A percentile compares a stretch with the other conserved stretches of the same genome.
Evolutionary conservation across 1,140 invertebrate genomes (phyloP).

Genomic region (Bombus breviceps): DNA sequence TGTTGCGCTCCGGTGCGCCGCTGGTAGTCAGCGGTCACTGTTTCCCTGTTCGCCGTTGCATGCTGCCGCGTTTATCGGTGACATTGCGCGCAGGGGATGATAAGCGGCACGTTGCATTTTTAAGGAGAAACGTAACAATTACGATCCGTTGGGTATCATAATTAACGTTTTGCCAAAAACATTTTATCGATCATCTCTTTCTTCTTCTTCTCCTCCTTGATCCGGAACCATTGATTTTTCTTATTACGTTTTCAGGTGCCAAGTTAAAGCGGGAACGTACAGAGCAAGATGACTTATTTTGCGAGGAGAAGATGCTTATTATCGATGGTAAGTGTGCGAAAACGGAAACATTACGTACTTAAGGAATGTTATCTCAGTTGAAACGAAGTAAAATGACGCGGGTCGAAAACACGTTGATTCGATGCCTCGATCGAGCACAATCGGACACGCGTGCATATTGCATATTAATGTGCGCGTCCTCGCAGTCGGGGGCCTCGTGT

Average conservation of each 20-base stretch:
- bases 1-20: slow-evolving; percentile 1
- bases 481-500: background rate
- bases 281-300: slow-evolving; percentile 81
- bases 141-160: too few species aligned
- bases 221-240: background rate
- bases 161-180: too few species aligned
- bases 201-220: too few species aligned
- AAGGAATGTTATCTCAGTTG: too few species aligned
- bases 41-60: background rate
- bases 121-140: too few species aligned
- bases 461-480: too few species aligned
- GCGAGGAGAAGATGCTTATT: slow-evolving; percentile 82
- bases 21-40: background rate
- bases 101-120: too few species aligned
- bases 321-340: slow-evolving; percentile 78
- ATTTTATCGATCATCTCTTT: too few species aligned
- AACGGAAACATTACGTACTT: background rate
- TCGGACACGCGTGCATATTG: background rate
- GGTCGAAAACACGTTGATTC: background rate
- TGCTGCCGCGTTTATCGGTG: slow-evolving; percentile 10
- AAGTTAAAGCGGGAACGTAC: slow-evolving; percentile 79
- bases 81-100: background rate
- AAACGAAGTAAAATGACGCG: background rate
- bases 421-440: background rate
- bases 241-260: slow-evolving; percentile 71